Evolutionary conservation across 64 coral and sea anemone species (phyloP).

Genomic region (Dendrophyllia cribrosa): DNA sequence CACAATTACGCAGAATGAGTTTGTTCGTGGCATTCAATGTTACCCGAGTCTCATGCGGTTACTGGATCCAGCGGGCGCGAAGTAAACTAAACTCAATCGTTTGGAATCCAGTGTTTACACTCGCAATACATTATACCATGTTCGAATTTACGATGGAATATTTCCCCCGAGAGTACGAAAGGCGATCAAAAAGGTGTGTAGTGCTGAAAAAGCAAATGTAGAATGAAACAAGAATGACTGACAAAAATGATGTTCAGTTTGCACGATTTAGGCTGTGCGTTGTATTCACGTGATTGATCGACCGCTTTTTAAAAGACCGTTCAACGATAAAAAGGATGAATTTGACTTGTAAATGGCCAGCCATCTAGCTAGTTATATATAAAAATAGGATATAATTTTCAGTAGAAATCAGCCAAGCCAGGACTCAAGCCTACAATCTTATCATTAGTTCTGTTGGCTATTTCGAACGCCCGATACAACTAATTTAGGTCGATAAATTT

Average conservation of each 20-base stretch:
- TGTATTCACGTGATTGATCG: conserved; percentile 16
- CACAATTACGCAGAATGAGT: conserved; percentile 84
- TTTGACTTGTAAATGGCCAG: not conserved
- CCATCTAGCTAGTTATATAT: not conserved
- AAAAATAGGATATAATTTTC: not conserved
- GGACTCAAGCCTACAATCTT: not conserved
- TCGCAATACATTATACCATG: conserved; percentile 16
- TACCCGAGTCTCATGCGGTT: conserved; percentile 95
- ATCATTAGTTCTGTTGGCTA: not conserved
- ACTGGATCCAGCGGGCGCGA: conserved; percentile 73
- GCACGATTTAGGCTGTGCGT: not conserved
- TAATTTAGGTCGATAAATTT: conserved; percentile 29
- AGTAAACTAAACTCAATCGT: conserved; percentile 29
- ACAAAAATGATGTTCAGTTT: not conserved
- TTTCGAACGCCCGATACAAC: conserved; percentile 6
- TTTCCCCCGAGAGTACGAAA: not conserved
- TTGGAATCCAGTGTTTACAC: conserved; percentile 22
- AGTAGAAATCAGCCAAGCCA: not conserved
- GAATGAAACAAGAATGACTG: not conserved
- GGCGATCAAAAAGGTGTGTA: no score
- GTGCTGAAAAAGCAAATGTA: not conserved
- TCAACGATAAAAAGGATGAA: not conserved
- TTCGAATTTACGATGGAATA: conserved; percentile 28
- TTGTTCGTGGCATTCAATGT: conserved; percentile 84
- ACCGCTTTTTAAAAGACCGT: not conserved